A percentile compares a stretch with the other conserved stretches of the same genome.
These are phyloP conservation scores for Ctenopoma kingsleyae DNA, from an alignment of 2,797 vertebrate species.

Conservation along the genomic window DNA sequence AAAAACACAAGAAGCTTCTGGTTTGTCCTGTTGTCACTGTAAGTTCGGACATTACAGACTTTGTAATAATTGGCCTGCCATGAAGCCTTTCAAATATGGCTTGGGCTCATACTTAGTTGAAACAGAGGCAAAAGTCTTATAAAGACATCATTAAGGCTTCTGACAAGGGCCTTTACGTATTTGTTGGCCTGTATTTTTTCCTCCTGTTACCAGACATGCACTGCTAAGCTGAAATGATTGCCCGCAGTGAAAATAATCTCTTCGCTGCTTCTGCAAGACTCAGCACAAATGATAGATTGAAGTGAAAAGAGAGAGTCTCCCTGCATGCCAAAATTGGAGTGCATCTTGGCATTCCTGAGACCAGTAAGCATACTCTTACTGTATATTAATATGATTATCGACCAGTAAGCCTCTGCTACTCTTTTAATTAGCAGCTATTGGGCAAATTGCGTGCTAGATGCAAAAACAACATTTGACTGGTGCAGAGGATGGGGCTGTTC, in stretches of 20 bases:
- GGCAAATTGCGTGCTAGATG: constrained; percentile 53
- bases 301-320: constrained; percentile 63
- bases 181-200: constrained; percentile 52
- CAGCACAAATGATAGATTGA: constrained; percentile 79
- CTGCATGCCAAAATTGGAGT: constrained; percentile 69
- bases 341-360: constrained; percentile 72
- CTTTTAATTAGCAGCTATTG: constrained; percentile 54
- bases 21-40: constrained; percentile 19
- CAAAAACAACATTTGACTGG: constrained; percentile 24
- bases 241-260: constrained; percentile 79
- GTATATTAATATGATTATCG: constrained; percentile 70
- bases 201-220: constrained; percentile 72
- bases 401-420: constrained; percentile 59
- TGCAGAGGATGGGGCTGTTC: constrained; percentile 36
- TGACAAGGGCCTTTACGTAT: constrained; percentile 57
- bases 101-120: constrained; percentile 55
- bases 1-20: constrained; percentile 16
- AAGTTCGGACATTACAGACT: constrained; percentile 37
- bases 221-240: constrained; percentile 77
- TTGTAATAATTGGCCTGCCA: constrained; percentile 54
- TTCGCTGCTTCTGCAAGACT: constrained; percentile 72
- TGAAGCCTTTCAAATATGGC: constrained; percentile 47
- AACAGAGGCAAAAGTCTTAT: constrained; percentile 57
- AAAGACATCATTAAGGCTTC: constrained; percentile 64
- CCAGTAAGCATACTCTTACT: constrained; percentile 60